Percentiles rank a stretch among this genome's conserved stretches.
Evolutionary conservation across 1,140 invertebrate genomes (phyloP).

Genomic region (Paraescarpia echinospica): DNA sequence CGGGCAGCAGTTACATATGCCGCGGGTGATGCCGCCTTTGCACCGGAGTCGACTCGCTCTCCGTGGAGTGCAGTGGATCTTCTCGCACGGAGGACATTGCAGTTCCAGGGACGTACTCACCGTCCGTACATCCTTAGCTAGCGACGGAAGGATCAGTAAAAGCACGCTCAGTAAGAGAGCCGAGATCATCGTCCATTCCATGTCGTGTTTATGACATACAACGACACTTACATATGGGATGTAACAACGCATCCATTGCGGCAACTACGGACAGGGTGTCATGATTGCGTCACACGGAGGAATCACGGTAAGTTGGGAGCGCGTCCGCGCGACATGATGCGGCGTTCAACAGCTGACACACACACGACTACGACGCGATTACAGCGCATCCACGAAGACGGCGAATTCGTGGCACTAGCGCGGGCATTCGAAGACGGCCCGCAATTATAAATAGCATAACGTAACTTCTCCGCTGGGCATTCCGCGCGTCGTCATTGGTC

Average conservation of each 20-base stretch:
- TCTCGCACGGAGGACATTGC: conserved; percentile 48
- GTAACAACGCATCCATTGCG: neutral
- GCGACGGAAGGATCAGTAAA: neutral
- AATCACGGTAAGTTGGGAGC: neutral
- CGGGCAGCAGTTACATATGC: conserved; percentile 54
- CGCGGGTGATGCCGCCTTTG: conserved; percentile 45
- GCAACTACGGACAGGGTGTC: neutral
- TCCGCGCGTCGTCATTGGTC: neutral
- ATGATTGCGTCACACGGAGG: neutral
- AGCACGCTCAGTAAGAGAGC: neutral
- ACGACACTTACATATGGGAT: neutral
- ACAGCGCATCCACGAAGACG: neutral
- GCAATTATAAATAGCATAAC: conserved; percentile 1
- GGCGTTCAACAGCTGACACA: neutral
- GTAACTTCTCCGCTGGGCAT: neutral
- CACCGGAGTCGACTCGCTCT: conserved; percentile 41
- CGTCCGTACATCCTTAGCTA: neutral
- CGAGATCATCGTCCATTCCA: neutral
- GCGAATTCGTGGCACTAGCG: neutral
- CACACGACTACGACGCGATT: neutral
- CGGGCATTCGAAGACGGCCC: neutral
- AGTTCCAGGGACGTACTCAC: conserved; percentile 20
- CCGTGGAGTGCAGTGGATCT: conserved; percentile 46
- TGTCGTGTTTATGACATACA: neutral
- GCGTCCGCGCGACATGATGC: neutral